Conservation (phyloP, 2,113 vertebrate genomes). For the Proteles cristata region DNA sequence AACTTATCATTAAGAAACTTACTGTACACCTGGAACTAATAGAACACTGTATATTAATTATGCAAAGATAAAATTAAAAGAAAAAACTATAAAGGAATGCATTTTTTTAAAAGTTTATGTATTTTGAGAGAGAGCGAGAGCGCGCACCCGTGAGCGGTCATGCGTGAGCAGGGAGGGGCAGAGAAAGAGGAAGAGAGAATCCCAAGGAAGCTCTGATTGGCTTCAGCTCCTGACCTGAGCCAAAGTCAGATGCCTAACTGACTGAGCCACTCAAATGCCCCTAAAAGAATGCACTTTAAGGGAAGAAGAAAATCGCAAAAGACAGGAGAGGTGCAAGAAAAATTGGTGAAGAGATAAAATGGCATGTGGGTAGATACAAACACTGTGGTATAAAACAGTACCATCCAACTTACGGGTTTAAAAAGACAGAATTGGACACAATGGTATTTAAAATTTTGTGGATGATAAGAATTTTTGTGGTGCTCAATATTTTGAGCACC, state of each 20-base stretch:
- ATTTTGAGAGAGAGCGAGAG: no score
- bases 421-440: not conserved
- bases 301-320: not conserved
- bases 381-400: not conserved
- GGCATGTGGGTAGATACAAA: not conserved
- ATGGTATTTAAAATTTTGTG: not conserved
- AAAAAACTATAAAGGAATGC: not conserved
- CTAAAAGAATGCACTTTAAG: not conserved
- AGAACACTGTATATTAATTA: no score
- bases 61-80: not conserved
- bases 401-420: not conserved
- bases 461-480: no score
- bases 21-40: not conserved
- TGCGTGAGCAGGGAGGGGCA: no score
- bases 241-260: no score
- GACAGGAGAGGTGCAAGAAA: not conserved
- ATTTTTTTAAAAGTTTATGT: not conserved
- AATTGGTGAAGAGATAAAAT: not conserved
- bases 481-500: no score
- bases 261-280: no score
- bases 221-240: no score
- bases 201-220: no score
- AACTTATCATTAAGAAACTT: not conserved
- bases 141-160: no score
- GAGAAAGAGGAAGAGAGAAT: no score